phyloP scores from a whole-genome alignment of 2,797 vertebrate genomes.

The Cygnus olor region DNA sequence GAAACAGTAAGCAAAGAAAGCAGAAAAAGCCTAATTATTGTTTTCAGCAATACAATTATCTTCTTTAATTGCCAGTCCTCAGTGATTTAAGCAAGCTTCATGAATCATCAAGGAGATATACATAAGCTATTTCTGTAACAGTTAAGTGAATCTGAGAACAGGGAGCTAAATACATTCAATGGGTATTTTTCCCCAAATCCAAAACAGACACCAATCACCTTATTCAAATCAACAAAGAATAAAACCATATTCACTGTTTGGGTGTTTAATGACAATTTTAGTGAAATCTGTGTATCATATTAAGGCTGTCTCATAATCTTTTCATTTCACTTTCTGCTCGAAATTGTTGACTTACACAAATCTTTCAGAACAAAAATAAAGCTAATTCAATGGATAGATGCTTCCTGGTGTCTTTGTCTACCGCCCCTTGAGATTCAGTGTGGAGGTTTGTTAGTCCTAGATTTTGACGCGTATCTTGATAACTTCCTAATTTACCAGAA shows the following conservation, averaged over 20 bases:
- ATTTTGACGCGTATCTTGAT: background rate
- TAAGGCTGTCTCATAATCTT: background rate
- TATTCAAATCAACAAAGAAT: background rate
- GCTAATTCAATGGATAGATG: background rate
- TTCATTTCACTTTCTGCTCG: background rate
- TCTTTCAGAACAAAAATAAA: background rate
- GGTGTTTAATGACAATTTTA: background rate
- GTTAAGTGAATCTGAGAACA: slow-evolving; percentile 10
- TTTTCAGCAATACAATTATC: slow-evolving; percentile 51
- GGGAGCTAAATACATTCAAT: background rate
- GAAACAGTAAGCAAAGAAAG: slow-evolving; percentile 10
- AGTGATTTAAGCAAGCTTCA: slow-evolving; percentile 41
- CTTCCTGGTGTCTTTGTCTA: background rate
- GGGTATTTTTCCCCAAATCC: background rate
- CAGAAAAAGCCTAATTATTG: slow-evolving; percentile 39
- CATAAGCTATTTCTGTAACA: slow-evolving; percentile 40
- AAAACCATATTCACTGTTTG: background rate
- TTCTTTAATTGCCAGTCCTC: slow-evolving; percentile 36
- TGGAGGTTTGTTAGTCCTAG: background rate
- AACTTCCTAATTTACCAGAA: background rate
- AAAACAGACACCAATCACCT: background rate
- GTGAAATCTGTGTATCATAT: background rate
- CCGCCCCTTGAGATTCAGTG: background rate
- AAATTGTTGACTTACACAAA: too few relatives aligned
- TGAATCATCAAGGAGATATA: slow-evolving; percentile 26